Evolutionary conservation across 2,797 vertebrate species (phyloP), one percentile per base, ranked within the genome.

Genomic region (Lophius americanus): DNA sequence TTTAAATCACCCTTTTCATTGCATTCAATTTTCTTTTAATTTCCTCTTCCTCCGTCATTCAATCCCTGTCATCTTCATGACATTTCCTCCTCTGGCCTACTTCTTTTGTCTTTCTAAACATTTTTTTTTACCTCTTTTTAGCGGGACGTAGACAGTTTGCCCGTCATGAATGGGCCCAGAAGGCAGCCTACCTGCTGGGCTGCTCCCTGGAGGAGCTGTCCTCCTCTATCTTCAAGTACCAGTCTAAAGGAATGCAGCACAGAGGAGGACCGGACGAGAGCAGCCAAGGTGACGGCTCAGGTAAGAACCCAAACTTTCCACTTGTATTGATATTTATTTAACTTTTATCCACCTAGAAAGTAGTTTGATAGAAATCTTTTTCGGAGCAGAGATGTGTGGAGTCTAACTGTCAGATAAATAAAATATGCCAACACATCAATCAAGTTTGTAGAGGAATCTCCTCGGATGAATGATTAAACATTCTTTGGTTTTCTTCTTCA

Each of bases 111-210:
- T 54, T 54, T 69, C 38, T 32, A 42, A 56, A 57, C 11, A 36
- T n/a, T 10, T 44, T 36, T 39, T 3, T 39, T 3, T 7, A 2
- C 44, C 47, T 4, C 59, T 0, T 55, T 39, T 42, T 64, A 99
- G 98, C 89, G 1, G 98, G 98, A 38, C 95, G 96, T 9, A 96
- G 94, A 81, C 98, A 99, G 91, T 99, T 99, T 92, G 97, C 97
- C 1, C 95, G 94, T 14, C 97, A 99, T 0, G 98, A 99, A 72
- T 99, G 97, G 97, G 97, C 97, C 50, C 98, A 99, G 92, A 99
- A 99, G 77, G 96, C 97, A 0, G 96, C 97, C 0, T 99, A 99
- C 85, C 91, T 99, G 68, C 87, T 99, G 89, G 98, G 98, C 85
- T 99, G 96, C 83, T 95, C 91, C 69, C 88, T 99, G 82, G 98